Conservation (phyloP, 1,140 invertebrate genomes). For the Megathymus violae region DNA sequence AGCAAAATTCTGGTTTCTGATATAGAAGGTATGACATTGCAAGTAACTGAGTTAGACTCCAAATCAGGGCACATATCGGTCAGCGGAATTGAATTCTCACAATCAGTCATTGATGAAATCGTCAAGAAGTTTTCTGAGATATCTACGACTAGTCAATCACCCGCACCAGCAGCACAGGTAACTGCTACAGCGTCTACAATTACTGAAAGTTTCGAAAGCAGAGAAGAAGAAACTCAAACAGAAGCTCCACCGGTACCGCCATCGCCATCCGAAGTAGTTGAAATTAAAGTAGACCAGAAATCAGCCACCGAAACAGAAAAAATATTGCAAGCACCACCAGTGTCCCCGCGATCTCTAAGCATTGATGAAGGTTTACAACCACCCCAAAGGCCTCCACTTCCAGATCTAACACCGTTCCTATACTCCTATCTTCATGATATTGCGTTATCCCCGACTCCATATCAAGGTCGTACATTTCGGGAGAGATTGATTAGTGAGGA, state of each 20-base stretch:
- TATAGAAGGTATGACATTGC: conserved; percentile 88
- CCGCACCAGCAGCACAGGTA: conserved; percentile 33
- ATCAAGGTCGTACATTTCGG: conserved; percentile 69
- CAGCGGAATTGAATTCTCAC: conserved; percentile 87
- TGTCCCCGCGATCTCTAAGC: conserved; percentile 44
- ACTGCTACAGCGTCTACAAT: conserved; percentile 27
- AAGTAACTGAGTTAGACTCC: conserved; percentile 87
- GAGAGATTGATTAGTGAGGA: conserved; percentile 72
- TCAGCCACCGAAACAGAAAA: conserved; percentile 19
- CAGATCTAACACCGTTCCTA: conserved; percentile 80
- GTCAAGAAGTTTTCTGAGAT: conserved; percentile 83
- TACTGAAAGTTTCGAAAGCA: conserved; percentile 58
- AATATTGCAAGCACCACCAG: conserved; percentile 48
- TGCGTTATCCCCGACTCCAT: conserved; percentile 65
- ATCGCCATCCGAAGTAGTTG: conserved; percentile 1
- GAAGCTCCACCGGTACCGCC: conserved; percentile 36
- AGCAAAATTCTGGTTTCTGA: conserved; percentile 91
- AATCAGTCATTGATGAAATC: conserved; percentile 86
- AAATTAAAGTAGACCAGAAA: conserved; percentile 31
- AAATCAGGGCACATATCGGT: conserved; percentile 86
- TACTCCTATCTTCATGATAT: conserved; percentile 84
- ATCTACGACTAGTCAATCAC: conserved; percentile 50
- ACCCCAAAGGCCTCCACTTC: conserved; percentile 84
- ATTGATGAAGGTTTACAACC: conserved; percentile 61
- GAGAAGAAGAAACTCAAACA: conserved; percentile 80